These are phyloP conservation scores for Aramus guarauna DNA, from an alignment of 2,113 vertebrate species.

Conservation along the genomic window DNA sequence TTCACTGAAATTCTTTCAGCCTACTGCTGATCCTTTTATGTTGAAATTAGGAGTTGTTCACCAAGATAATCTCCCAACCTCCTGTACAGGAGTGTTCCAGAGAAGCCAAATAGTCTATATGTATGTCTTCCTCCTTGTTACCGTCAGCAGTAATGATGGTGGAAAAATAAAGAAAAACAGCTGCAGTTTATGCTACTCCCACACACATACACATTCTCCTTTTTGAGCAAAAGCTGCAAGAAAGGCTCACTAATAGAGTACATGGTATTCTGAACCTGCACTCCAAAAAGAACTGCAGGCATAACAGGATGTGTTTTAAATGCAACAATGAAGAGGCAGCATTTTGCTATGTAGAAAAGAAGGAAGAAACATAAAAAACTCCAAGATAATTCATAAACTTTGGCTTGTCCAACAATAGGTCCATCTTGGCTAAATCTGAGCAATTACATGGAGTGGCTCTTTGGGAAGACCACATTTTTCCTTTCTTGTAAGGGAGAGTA, in stretches of 20 bases:
- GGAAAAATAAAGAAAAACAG: not conserved
- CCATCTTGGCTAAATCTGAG: not conserved
- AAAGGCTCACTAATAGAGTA: not conserved
- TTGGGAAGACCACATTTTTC: not conserved
- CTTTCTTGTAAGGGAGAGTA: not conserved
- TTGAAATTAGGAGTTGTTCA: not conserved
- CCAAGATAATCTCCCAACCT: not conserved
- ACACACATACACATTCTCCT: not conserved
- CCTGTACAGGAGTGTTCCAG: not conserved
- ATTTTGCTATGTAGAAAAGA: not conserved
- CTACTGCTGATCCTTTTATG: not conserved
- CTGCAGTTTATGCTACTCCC: conserved; percentile 14
- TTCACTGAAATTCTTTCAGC: not conserved
- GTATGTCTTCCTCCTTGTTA: not conserved
- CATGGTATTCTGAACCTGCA: not conserved
- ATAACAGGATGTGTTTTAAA: not conserved
- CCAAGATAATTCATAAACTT: not conserved
- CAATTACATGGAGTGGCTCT: not conserved
- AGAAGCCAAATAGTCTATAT: not conserved
- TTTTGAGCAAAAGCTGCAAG: not conserved
- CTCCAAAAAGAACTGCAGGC: not conserved
- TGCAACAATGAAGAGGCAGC: not conserved
- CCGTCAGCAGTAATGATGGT: not conserved
- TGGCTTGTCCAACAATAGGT: not conserved
- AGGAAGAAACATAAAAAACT: not conserved